Conservation (phyloP, 1,140 invertebrate genomes). For the Aphis craccivora region DNA sequence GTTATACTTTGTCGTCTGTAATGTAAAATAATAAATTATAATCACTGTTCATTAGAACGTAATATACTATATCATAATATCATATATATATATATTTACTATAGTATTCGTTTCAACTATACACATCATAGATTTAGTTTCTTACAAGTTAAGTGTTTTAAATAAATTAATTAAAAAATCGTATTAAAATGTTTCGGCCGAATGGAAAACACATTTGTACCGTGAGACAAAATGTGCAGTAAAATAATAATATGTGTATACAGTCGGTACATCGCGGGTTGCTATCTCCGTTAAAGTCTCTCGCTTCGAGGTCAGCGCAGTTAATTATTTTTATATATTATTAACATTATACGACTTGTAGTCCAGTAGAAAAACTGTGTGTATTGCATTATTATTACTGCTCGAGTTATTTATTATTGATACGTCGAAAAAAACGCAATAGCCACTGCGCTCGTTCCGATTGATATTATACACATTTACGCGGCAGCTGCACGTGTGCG, state of each 20-base stretch:
- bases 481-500: neutral
- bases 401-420: neutral
- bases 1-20: neutral
- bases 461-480: neutral
- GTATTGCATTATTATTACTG: neutral
- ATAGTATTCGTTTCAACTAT: too few relatives aligned
- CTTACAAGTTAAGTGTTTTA: too few relatives aligned
- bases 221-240: neutral
- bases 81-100: too few relatives aligned
- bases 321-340: neutral
- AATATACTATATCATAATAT: too few relatives aligned
- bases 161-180: too few relatives aligned
- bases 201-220: neutral
- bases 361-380: neutral
- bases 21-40: too few relatives aligned
- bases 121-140: too few relatives aligned
- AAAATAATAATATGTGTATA: neutral
- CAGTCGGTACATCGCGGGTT: neutral
- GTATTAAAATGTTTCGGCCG: neutral
- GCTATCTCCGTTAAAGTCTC: neutral
- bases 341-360: neutral
- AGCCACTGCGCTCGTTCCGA: neutral
- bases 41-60: neutral
- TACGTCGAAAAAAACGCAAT: neutral
- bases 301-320: neutral